A percentile compares a stretch with the other conserved stretches of the same genome.
Conservation (phyloP, 2,113 vertebrate genomes). For the Herpetotheres cachinnans region DNA sequence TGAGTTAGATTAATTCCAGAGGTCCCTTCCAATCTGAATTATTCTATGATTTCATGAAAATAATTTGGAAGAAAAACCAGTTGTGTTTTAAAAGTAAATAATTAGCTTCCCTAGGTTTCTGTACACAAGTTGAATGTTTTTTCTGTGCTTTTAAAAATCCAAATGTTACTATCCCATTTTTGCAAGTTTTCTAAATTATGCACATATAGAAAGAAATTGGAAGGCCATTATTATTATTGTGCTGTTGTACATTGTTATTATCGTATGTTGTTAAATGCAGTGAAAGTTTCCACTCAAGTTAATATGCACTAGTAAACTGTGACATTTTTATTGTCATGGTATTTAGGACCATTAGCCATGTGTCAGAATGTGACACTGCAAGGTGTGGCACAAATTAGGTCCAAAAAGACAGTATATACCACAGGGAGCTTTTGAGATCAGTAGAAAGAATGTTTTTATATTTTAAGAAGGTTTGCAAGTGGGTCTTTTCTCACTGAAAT, state of each 20-base stretch:
- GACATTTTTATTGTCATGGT: neutral
- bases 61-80: neutral
- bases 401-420: neutral
- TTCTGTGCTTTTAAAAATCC: neutral
- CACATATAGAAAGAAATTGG: neutral
- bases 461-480: neutral
- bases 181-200: neutral
- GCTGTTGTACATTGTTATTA: neutral
- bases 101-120: neutral
- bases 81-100: neutral
- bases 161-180: neutral
- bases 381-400: neutral
- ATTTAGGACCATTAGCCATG: neutral
- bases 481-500: neutral
- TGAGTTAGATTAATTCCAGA: neutral
- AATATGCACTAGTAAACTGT: neutral
- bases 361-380: neutral
- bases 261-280: neutral
- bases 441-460: fast-evolving
- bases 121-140: neutral
- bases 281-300: neutral
- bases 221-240: neutral
- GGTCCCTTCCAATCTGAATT: neutral
- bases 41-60: neutral
- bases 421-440: neutral